Conservation (phyloP, 1,140 invertebrate species). For the Heterodera schachtii region DNA sequence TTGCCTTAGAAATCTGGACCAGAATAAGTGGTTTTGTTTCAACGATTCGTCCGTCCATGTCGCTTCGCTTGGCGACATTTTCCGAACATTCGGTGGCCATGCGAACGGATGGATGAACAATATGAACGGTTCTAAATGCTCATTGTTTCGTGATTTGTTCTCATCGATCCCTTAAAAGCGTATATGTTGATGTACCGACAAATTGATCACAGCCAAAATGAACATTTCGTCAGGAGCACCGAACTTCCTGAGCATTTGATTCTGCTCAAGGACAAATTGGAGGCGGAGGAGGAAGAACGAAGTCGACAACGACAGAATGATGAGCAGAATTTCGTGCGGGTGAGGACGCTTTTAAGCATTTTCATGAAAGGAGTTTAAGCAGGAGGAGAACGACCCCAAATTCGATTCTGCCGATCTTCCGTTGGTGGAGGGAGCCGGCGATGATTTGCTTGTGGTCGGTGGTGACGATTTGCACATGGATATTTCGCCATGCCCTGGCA, state of each 20-base stretch:
- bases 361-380: neutral
- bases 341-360: too few relatives aligned
- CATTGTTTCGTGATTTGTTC: constrained; percentile 68
- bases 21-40: constrained; percentile 71
- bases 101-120: constrained; percentile 68
- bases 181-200: constrained; percentile 50
- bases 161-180: constrained; percentile 76
- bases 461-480: constrained; percentile 1
- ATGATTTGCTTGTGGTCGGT: neutral
- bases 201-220: constrained; percentile 47
- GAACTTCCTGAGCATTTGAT: constrained; percentile 50
- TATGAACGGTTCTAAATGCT: constrained; percentile 88
- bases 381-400: neutral
- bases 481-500: constrained; percentile 12
- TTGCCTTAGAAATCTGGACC: constrained; percentile 68
- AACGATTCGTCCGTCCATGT: constrained; percentile 71
- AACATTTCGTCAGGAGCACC: constrained; percentile 40
- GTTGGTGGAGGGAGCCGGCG: neutral
- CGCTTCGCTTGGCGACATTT: constrained; percentile 75
- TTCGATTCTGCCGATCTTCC: neutral
- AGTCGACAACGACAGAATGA: constrained; percentile 67
- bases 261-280: constrained; percentile 70
- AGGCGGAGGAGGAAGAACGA: constrained; percentile 74
- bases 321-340: constrained; percentile 51
- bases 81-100: constrained; percentile 80